phyloP scores from a whole-genome alignment of 2,113 vertebrate genomes.

The Malurus elegans region DNA sequence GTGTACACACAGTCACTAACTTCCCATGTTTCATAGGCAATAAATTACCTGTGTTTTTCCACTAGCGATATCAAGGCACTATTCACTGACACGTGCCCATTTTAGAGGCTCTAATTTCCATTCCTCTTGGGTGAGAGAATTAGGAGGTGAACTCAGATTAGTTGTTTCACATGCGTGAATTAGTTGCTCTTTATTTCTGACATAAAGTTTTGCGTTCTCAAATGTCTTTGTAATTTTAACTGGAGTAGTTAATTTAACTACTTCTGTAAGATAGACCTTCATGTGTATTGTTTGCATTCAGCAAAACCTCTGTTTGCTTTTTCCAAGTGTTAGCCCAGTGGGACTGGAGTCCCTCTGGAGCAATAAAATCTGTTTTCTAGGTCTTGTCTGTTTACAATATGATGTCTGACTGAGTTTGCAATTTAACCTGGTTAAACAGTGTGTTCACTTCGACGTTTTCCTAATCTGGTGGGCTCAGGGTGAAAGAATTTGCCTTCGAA shows the following conservation, averaged over 20 bases:
- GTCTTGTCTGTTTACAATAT: background rate
- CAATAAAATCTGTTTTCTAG: background rate
- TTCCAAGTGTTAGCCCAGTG: background rate
- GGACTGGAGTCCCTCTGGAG: background rate
- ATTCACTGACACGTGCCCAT: background rate
- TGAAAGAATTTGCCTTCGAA: background rate
- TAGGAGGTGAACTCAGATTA: background rate
- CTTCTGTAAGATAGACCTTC: background rate
- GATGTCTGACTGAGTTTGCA: background rate
- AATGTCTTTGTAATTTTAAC: background rate
- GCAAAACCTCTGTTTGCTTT: background rate
- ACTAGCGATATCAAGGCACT: background rate
- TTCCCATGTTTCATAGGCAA: background rate
- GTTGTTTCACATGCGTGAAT: background rate
- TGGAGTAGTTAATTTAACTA: background rate
- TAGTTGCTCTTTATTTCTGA: background rate
- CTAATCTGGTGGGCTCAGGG: background rate
- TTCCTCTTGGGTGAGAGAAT: background rate
- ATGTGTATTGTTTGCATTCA: background rate
- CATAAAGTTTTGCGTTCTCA: background rate
- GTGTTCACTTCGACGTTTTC: background rate
- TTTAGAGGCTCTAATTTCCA: background rate
- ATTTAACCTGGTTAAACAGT: background rate
- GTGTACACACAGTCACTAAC: background rate
- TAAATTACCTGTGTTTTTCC: constrained; percentile 1